These are phyloP conservation scores for Sphaerophoria rueppellii DNA, from an alignment of 2,888 invertebrate genomes.

Conservation along the genomic window DNA sequence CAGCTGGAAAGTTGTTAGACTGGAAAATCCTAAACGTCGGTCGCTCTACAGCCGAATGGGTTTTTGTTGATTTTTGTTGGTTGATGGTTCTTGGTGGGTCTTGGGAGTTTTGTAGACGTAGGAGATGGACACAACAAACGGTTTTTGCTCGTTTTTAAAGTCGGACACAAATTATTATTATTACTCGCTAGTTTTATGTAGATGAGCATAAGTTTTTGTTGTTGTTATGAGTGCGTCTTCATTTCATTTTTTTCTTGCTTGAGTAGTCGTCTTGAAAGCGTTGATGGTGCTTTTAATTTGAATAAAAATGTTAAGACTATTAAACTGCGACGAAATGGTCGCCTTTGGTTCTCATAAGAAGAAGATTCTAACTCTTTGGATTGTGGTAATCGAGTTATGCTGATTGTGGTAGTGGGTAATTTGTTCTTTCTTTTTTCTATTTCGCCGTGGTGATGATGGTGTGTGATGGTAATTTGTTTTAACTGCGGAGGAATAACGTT, in stretches of 20 bases:
- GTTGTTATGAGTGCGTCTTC: neutral
- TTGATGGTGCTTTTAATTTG: conserved; percentile 22
- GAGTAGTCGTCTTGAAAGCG: neutral
- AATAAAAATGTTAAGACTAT: conserved; percentile 2
- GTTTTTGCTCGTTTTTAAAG: conserved; percentile 54
- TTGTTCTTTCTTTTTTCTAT: neutral
- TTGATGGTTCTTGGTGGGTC: no score
- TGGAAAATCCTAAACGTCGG: conserved; percentile 42
- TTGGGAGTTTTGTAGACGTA: neutral
- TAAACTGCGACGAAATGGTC: neutral
- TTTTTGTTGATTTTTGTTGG: neutral
- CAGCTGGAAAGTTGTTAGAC: conserved; percentile 71
- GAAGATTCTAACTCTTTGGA: neutral
- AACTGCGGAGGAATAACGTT: no score
- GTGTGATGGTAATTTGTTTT: no score
- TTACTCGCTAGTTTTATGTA: conserved; percentile 28
- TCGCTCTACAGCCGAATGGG: neutral
- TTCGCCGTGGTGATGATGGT: no score
- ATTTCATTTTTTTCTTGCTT: neutral
- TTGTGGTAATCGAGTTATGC: conserved; percentile 8
- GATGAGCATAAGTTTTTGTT: conserved; percentile 21
- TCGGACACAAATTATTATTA: conserved; percentile 41
- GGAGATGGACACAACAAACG: conserved; percentile 43
- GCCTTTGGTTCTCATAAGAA: neutral
- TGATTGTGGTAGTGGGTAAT: neutral